phyloP scores from a whole-genome alignment of 2,113 vertebrate genomes.

The Paratilapia polleni region DNA sequence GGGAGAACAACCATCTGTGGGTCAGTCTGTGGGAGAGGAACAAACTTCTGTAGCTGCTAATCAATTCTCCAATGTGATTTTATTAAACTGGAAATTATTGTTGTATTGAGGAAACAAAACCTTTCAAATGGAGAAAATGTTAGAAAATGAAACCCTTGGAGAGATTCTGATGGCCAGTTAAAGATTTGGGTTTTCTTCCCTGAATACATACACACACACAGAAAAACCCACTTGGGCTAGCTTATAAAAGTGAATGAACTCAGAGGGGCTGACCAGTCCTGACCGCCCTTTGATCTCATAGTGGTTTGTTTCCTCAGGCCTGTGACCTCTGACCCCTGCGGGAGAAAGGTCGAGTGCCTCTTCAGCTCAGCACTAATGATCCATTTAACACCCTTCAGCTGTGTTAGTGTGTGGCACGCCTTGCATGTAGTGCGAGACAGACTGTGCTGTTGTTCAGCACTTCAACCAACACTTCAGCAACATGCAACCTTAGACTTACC shows the following conservation, averaged over 20 bases:
- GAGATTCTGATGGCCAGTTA: neutral
- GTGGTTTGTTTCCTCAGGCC: constrained; percentile 87
- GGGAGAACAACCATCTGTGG: no score
- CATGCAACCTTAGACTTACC: constrained; percentile 39
- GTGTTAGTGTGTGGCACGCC: constrained; percentile 42
- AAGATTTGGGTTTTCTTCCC: neutral
- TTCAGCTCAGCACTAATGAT: constrained; percentile 88
- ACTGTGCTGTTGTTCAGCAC: constrained; percentile 23
- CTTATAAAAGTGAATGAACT: constrained; percentile 80
- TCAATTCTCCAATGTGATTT: neutral
- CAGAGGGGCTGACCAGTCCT: constrained; percentile 51
- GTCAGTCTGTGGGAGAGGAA: no score
- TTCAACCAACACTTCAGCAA: constrained; percentile 35
- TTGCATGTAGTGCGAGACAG: constrained; percentile 8
- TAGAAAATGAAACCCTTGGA: neutral
- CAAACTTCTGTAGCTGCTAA: no score
- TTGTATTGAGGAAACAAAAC: no score
- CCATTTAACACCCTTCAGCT: constrained; percentile 84
- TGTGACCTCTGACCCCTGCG: constrained; percentile 81
- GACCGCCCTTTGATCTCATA: constrained; percentile 83
- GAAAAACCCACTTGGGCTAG: constrained; percentile 8
- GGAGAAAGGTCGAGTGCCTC: constrained; percentile 57
- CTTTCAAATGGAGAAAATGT: neutral
- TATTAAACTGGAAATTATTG: neutral
- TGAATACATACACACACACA: constrained; percentile 14